phyloP scores from a whole-genome alignment of 37 sponge, comb jelly and placozoan species.

The Petrosia ficiformis region DNA sequence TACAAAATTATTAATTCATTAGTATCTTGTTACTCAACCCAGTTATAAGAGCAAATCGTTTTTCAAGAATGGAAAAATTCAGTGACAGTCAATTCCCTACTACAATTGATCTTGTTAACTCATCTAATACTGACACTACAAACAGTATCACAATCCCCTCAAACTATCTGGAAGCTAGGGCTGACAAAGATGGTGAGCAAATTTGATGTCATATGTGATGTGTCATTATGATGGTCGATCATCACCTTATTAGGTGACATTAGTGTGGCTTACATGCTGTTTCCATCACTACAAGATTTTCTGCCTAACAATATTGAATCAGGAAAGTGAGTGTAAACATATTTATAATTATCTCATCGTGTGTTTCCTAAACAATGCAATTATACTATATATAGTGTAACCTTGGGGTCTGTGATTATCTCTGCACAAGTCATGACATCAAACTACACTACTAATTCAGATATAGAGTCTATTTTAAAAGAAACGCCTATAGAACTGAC shows the following conservation, averaged over 20 bases:
- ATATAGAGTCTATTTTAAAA: not conserved
- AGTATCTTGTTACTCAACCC: too few species aligned
- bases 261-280: not conserved
- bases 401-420: too few species aligned
- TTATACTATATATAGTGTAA: too few species aligned
- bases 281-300: not conserved
- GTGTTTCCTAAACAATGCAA: too few species aligned
- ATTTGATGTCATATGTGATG: too few species aligned
- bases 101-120: not conserved
- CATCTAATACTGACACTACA: not conserved
- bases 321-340: not conserved
- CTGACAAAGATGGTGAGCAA: not conserved
- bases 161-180: not conserved
- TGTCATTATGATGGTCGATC: too few species aligned
- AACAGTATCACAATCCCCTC: not conserved
- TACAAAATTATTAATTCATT: too few species aligned
- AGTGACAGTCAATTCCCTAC: not conserved
- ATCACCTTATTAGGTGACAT: constrained; percentile 1
- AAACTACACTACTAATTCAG: not conserved
- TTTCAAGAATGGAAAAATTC: not conserved
- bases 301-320: not conserved
- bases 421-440: not conserved
- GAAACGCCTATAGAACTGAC: not conserved
- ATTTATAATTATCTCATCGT: too few species aligned
- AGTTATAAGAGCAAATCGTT: not conserved